Conservation (phyloP, 2,113 vertebrate genomes). For the Epinephelus lanceolatus region DNA sequence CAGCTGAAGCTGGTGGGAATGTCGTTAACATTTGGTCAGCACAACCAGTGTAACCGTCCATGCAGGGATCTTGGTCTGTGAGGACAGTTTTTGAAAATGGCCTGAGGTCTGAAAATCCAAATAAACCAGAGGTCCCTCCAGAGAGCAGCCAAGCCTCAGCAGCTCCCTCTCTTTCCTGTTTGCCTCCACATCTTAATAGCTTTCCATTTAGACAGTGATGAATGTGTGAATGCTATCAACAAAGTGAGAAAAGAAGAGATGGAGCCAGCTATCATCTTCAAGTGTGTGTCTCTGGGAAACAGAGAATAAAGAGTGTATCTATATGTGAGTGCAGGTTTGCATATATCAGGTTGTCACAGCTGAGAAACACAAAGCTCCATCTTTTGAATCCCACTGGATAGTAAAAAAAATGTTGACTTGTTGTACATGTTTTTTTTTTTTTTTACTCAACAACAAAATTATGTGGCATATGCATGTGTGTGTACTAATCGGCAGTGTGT, state of each 20-base stretch:
- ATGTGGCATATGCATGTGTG: not conserved
- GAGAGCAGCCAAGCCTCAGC: conserved; percentile 58
- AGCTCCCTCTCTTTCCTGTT: conserved; percentile 34
- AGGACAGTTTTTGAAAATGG: conserved; percentile 28
- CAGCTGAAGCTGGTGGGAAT: not conserved
- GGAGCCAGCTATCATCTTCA: not conserved
- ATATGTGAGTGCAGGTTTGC: not conserved
- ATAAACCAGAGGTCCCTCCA: conserved; percentile 33
- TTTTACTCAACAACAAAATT: not conserved
- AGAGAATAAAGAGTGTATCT: not conserved
- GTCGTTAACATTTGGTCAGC: not conserved
- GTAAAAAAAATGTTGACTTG: not conserved
- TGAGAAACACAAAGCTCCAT: not conserved
- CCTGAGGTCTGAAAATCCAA: conserved; percentile 36
- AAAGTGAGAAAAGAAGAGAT: conserved; percentile 25
- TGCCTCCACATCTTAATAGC: conserved; percentile 38
- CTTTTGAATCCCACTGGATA: conserved; percentile 1
- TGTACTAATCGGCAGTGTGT: not conserved
- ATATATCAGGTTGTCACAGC: not conserved
- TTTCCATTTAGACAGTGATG: conserved; percentile 56
- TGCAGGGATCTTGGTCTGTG: not conserved
- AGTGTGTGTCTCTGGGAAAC: conserved; percentile 23
- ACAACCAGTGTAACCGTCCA: not conserved
- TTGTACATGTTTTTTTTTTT: not conserved
- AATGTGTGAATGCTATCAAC: conserved; percentile 61